A percentile compares a stretch with the other conserved stretches of the same genome.
Evolutionary conservation across 2,888 invertebrate genomes (phyloP).

Genomic region (Clitarchus hookeri): DNA sequence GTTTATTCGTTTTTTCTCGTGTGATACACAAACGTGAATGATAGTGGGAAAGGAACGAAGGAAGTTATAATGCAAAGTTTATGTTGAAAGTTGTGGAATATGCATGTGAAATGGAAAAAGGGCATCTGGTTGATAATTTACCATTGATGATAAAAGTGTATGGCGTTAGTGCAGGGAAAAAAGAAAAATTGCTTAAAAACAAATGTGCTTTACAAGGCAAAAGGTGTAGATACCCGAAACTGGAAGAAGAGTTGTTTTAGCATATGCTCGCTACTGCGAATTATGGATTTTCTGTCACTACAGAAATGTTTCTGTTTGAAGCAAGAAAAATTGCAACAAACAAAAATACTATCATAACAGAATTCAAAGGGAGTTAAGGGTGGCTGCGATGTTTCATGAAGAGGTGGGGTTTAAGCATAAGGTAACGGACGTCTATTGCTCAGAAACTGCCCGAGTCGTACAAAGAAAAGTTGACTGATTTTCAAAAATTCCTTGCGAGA

Average conservation of each 20-base stretch:
- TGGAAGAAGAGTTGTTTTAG: no score
- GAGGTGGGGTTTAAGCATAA: not conserved
- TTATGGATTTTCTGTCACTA: no score
- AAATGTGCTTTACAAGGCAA: no score
- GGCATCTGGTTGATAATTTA: not conserved
- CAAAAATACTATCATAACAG: not conserved
- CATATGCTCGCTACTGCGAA: no score
- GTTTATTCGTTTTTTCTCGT: not conserved
- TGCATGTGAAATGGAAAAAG: constrained; percentile 18
- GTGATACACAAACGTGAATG: not conserved
- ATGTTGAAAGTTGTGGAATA: constrained; percentile 12
- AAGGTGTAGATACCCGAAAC: no score
- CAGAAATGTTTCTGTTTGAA: not conserved
- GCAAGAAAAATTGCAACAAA: not conserved
- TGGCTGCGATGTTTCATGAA: constrained; percentile 1
- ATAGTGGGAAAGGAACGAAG: not conserved
- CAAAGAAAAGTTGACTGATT: constrained; percentile 7
- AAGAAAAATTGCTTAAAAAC: no score
- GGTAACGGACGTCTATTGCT: not conserved
- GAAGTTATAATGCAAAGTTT: not conserved
- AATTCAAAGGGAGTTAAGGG: constrained; percentile 22
- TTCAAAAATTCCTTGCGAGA: not conserved
- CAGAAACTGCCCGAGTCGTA: constrained; percentile 12
- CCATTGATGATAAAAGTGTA: constrained; percentile 16
- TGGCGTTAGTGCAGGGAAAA: not conserved